Conservation (phyloP, 1,140 invertebrate genomes). For the Artemia franciscana region DNA sequence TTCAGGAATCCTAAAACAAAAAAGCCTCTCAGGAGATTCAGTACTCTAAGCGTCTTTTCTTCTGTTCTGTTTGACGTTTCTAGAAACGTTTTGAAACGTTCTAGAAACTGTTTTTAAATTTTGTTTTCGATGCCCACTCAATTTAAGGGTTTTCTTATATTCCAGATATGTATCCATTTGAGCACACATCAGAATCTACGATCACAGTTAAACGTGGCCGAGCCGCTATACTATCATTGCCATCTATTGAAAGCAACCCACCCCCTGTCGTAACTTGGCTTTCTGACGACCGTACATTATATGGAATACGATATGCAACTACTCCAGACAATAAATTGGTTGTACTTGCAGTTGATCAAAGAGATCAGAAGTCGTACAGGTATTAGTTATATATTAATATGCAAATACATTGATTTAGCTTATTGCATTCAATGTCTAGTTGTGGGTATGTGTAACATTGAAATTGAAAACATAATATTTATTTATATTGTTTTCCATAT, state of each 20-base stretch:
- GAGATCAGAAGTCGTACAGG: slow-evolving; percentile 48
- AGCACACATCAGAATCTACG: slow-evolving; percentile 36
- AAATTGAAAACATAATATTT: background rate
- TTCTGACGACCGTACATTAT: slow-evolving; percentile 39
- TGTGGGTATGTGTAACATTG: background rate
- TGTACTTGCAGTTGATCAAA: slow-evolving; percentile 43
- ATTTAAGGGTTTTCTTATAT: slow-evolving; percentile 11
- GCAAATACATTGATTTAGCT: background rate
- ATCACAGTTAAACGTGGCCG: slow-evolving; percentile 45
- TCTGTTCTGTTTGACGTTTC: too few relatives aligned
- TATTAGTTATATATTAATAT: slow-evolving; percentile 15
- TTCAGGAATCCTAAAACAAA: too few relatives aligned
- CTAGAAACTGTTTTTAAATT: too few relatives aligned
- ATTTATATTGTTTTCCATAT: slow-evolving; percentile 1
- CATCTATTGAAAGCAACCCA: slow-evolving; percentile 54
- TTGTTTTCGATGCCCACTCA: too few relatives aligned
- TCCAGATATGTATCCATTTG: slow-evolving; percentile 59
- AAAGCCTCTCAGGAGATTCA: too few relatives aligned
- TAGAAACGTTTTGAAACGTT: too few relatives aligned
- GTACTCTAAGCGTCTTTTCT: too few relatives aligned
- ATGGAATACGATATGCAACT: slow-evolving; percentile 52
- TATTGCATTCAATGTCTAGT: background rate
- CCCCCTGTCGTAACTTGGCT: slow-evolving; percentile 60
- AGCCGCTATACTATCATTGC: slow-evolving; percentile 54
- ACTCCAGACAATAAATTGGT: slow-evolving; percentile 49